Evolutionary conservation across 2,888 invertebrate genomes (phyloP), one percentile per base, ranked within the genome.

Genomic region (Cecidostiba fungosa): DNA sequence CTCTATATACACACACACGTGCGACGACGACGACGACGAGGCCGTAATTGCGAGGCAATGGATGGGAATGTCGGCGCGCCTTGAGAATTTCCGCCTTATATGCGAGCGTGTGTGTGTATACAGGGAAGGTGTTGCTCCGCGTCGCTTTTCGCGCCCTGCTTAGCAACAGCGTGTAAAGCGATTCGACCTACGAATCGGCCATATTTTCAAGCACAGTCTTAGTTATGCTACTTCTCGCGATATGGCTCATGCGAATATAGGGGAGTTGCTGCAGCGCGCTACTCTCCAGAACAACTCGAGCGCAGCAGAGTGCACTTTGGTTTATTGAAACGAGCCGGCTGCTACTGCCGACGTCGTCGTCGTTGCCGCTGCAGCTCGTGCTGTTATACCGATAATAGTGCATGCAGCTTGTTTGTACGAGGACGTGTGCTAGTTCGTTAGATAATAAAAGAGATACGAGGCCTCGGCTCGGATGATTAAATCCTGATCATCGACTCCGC

Each of bases 1-100:
- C 54, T n/a, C 16, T 16, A 19, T 5, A 19, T 59, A 59, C 19
- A 59, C 23, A 59, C n/a, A 29, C 29, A 23, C 54, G 54, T 23
- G n/a, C 54, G 50, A 14, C 36, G 47, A 29, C 23, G 74, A 43
- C 12, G 43, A n/a, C 72, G 43, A 6, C 43, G 43, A n/a, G 1
- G 47, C 12, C 16, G 88, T 91, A 90, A 90, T 89, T 89, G 88
- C 88, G 88, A 88, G 88, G 85, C 88, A 88, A 89, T 90, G 88
- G 84, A 88, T 87, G 87, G 84, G 74, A 85, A 77, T 72, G 76
- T 26, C 66, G 59, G 62, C 26, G 76, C 76, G 54, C 76, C 78
- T 74, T 50, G 39, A 43, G 82, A 82, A 85, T 82, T 82, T 85
- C 54, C 66, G 36, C 82, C 74, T 74, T 26, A 4, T 26, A 23